Percentiles rank a stretch among this genome's conserved stretches.
Evolutionary conservation across 2,888 invertebrate species (phyloP).

Genomic region (Cataglyphis cursor): DNA sequence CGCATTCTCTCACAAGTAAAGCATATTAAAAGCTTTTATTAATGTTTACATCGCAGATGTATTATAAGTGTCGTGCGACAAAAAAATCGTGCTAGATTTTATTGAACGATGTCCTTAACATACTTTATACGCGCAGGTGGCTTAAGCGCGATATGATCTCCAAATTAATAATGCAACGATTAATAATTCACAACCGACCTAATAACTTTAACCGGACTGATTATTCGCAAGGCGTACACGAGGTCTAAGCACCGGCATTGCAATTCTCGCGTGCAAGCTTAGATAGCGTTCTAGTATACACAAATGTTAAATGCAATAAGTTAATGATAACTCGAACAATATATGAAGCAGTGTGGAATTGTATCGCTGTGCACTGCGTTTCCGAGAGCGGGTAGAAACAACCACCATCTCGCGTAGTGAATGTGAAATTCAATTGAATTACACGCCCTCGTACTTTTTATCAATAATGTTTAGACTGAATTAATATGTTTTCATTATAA

Average conservation of each 20-base stretch:
- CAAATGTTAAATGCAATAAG: slow-evolving; percentile 29
- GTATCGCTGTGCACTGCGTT: neutral
- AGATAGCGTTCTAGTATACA: slow-evolving; percentile 10
- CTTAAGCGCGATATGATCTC: slow-evolving; percentile 22
- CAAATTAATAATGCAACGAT: slow-evolving; percentile 49
- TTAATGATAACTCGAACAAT: neutral
- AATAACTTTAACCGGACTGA: slow-evolving; percentile 19
- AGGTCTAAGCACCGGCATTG: neutral
- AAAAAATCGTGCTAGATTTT: slow-evolving; percentile 24
- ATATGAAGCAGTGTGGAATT: neutral
- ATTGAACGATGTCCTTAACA: slow-evolving; percentile 43
- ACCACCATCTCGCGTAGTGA: slow-evolving; percentile 34
- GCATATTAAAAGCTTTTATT: neutral
- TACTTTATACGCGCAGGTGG: slow-evolving; percentile 25
- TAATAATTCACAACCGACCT: slow-evolving; percentile 45
- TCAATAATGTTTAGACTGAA: neutral
- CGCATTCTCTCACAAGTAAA: neutral
- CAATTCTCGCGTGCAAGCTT: slow-evolving; percentile 21
- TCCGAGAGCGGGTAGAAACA: neutral
- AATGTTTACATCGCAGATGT: neutral
- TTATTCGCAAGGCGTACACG: slow-evolving; percentile 31
- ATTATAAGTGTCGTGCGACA: slow-evolving; percentile 8
- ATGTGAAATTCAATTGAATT: slow-evolving; percentile 18
- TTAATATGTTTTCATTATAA: neutral
- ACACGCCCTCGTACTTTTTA: neutral